Conservation (phyloP, 1,140 invertebrate species). For the Sitodiplosis mosellana region DNA sequence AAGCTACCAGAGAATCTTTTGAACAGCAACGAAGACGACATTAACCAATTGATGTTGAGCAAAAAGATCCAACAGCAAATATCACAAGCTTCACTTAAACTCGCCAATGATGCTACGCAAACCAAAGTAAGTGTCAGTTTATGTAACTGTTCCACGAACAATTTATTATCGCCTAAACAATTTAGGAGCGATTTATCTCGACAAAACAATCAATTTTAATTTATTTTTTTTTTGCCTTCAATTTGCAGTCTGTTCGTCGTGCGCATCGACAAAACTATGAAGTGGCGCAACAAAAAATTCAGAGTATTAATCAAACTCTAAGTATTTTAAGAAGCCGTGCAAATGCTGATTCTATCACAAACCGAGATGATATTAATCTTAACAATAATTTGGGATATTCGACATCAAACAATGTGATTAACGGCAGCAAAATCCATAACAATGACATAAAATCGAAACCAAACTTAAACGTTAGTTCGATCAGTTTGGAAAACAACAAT, state of each 20-base stretch:
- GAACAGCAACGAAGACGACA: neutral
- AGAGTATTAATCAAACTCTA: neutral
- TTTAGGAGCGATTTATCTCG: too few relatives aligned
- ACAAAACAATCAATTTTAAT: too few relatives aligned
- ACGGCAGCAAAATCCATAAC: neutral
- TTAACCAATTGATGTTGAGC: neutral
- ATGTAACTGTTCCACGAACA: too few relatives aligned
- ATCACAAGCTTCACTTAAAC: neutral
- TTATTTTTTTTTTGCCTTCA: too few relatives aligned
- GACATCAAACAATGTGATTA: neutral
- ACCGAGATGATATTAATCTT: neutral
- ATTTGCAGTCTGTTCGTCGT: neutral
- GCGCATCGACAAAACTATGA: neutral
- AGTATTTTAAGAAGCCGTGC: neutral
- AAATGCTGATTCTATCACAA: neutral
- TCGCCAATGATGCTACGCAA: neutral
- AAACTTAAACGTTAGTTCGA: too few relatives aligned
- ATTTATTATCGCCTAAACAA: too few relatives aligned
- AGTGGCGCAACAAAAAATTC: neutral
- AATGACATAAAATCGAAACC: neutral
- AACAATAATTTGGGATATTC: neutral
- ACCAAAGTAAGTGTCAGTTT: neutral
- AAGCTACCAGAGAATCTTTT: neutral
- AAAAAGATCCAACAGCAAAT: constrained; percentile 1
- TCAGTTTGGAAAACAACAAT: neutral